Conservation (phyloP, 2,888 invertebrate species). For the Leptopilina drosophilae region DNA sequence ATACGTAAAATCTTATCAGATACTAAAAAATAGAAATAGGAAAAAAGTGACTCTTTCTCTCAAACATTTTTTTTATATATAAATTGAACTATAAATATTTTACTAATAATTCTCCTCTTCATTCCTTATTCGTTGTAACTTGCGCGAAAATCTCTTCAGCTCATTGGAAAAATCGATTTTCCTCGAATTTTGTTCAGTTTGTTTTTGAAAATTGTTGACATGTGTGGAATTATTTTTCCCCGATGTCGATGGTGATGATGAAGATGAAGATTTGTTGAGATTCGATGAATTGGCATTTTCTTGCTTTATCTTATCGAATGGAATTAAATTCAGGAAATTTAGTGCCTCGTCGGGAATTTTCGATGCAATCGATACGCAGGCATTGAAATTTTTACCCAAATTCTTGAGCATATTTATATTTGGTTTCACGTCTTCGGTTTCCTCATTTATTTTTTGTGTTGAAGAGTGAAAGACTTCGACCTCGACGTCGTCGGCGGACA, state of each 20-base stretch:
- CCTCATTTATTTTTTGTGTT: not conserved
- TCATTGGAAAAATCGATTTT: constrained; percentile 6
- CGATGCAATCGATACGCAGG: constrained; percentile 32
- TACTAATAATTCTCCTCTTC: not conserved
- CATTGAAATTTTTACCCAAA: constrained; percentile 9
- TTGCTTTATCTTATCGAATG: not conserved
- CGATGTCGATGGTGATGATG: not conserved
- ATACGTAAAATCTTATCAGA: too few species aligned
- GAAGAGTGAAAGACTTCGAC: not conserved
- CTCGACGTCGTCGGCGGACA: too few species aligned
- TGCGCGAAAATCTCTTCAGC: not conserved
- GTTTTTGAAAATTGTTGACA: not conserved
- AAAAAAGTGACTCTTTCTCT: not conserved
- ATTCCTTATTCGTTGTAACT: not conserved
- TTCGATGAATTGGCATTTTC: not conserved
- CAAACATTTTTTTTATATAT: too few species aligned
- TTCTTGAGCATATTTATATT: not conserved
- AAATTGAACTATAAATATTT: not conserved
- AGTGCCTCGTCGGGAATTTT: constrained; percentile 16
- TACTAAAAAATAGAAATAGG: too few species aligned
- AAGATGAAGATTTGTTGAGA: not conserved
- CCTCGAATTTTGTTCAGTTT: not conserved
- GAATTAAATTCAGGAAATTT: not conserved
- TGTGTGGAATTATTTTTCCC: not conserved
- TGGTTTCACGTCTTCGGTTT: not conserved